Evolutionary conservation across 2,113 vertebrate genomes (phyloP), one percentile per base, ranked within the genome.

Genomic region (Cottus gobio): DNA sequence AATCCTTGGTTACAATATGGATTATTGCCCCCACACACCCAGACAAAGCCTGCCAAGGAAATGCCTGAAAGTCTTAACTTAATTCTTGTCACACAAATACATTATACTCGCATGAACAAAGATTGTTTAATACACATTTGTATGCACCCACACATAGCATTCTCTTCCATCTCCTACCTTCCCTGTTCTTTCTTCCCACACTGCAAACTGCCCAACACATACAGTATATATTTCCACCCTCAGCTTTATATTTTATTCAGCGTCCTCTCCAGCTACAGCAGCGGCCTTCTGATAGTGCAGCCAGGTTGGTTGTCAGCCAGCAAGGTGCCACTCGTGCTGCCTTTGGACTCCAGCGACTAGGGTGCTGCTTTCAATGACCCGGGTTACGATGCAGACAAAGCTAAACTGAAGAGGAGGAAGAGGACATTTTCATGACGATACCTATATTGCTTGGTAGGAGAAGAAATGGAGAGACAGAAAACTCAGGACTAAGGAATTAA

Each of bases 181-280:
- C 58, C 52, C 58, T 78, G 42, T 62, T 85, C 37, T 75, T 80
- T 82, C 71, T 61, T 81, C 75, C 80, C 68, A 81, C 80, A 74
- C 77, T 76, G 48, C 31, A 61, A 81, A 81, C 67, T 70, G 50
- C 56, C 73, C 65, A 39, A 46, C 64, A 71, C 70, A 74, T 39
- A 58, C 42, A 30, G 65, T 57, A 39, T 60, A 79, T 80, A 79
- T 73, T 71, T 77, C 71, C 58, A 77, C 70, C 58, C 24, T 79
- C 62, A 39, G 56, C 64, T 87, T 86, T 89, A 84, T 89, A 81
- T 90, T 89, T 89, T 87, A 90, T 88, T 92, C 82, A 85, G 70
- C 69, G 77, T 83, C 72, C 75, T 89, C 81, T 75, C 70, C 65
- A 75, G 68, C 79, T 79, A 80, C 79, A 79, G 78, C 75, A 74